Conservation (phyloP, 2,797 vertebrate species). For the Neostethus bicornis region DNA sequence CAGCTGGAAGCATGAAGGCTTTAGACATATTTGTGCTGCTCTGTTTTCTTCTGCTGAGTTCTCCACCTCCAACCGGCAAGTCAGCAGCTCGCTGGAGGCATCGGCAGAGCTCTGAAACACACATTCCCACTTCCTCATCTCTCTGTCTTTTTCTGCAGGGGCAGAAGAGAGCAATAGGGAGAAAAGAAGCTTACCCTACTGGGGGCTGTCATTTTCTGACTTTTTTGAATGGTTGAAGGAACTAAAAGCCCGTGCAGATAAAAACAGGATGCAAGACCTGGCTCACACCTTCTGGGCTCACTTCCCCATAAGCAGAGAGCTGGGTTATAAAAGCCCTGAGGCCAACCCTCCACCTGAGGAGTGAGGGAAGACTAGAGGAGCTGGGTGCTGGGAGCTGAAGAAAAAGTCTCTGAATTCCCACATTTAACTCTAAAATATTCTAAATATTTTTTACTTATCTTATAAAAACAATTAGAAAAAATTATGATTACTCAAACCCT, state of each 20-base stretch:
- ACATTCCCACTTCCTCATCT: slow-evolving; percentile 9
- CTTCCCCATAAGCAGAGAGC: slow-evolving; percentile 57
- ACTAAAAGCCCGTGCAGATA: slow-evolving; percentile 48
- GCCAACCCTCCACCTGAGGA: slow-evolving; percentile 38
- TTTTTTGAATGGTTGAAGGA: slow-evolving; percentile 72
- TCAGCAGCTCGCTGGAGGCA: not conserved
- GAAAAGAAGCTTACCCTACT: slow-evolving; percentile 58
- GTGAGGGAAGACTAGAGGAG: slow-evolving; percentile 25
- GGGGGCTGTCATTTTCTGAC: slow-evolving; percentile 70
- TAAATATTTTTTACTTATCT: too few species aligned
- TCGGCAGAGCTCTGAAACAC: slow-evolving; percentile 9
- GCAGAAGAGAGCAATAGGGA: slow-evolving; percentile 39
- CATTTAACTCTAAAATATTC: too few species aligned
- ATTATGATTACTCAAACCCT: too few species aligned
- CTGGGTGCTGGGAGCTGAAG: not conserved
- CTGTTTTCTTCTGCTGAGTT: slow-evolving; percentile 24
- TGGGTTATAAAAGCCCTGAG: slow-evolving; percentile 60
- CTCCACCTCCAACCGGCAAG: slow-evolving; percentile 32
- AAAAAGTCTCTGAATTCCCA: too few species aligned
- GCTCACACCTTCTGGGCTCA: slow-evolving; percentile 64
- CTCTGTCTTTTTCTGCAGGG: slow-evolving; percentile 14
- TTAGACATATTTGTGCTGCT: slow-evolving; percentile 14
- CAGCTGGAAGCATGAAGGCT: slow-evolving; percentile 15
- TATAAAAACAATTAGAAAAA: too few species aligned
- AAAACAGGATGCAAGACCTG: slow-evolving; percentile 59